Conservation (phyloP, 2,888 invertebrate species). For the Chrysolina haemoptera region DNA sequence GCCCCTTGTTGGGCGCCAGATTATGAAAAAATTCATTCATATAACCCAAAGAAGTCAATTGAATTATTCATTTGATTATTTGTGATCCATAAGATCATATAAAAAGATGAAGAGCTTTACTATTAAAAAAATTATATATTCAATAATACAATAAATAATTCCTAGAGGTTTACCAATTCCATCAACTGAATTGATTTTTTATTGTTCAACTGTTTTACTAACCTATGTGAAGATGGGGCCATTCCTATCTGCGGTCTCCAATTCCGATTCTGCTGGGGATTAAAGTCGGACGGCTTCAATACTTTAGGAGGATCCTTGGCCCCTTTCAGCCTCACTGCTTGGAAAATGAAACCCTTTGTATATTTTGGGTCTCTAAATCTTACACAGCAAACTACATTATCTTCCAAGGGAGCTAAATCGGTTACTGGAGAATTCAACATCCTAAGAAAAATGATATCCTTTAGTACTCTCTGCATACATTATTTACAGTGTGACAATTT, state of each 20-base stretch:
- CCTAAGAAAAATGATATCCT: constrained; percentile 49
- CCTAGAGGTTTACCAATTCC: too few species aligned
- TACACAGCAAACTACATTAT: constrained; percentile 77
- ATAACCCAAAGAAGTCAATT: not conserved
- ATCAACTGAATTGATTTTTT: too few species aligned
- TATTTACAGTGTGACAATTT: not conserved
- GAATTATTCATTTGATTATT: too few species aligned
- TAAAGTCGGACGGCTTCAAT: constrained; percentile 84
- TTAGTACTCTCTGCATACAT: not conserved
- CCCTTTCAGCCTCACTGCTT: constrained; percentile 78
- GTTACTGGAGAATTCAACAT: constrained; percentile 80
- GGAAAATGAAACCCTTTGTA: constrained; percentile 82
- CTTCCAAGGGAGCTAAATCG: constrained; percentile 76
- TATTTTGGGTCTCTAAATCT: constrained; percentile 87
- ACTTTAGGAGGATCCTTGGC: constrained; percentile 82
- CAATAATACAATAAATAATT: too few species aligned
- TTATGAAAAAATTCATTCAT: not conserved
- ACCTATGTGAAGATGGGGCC: constrained; percentile 66
- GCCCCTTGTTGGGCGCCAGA: constrained; percentile 19
- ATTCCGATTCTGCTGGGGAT: constrained; percentile 77
- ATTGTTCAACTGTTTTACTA: constrained; percentile 20
- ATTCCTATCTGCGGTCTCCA: constrained; percentile 85
- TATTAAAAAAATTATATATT: too few species aligned
- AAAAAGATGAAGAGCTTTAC: too few species aligned
- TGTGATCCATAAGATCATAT: too few species aligned